Percentiles rank a stretch among this genome's conserved stretches.
Evolutionary conservation across 2,797 vertebrate genomes (phyloP).

Genomic region (Margarornis squamiger): DNA sequence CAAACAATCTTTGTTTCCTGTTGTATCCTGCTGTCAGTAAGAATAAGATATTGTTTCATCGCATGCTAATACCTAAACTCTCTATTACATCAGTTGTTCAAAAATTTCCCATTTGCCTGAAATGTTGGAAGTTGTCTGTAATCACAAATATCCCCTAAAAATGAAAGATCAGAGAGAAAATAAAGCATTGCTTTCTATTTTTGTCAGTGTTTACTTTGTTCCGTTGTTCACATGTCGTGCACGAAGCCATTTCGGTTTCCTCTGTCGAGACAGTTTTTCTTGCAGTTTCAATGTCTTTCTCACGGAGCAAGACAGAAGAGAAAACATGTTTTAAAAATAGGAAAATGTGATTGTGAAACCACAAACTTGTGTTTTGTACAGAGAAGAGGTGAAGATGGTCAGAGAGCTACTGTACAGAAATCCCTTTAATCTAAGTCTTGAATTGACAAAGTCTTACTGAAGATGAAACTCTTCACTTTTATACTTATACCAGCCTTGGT

Average conservation of each 20-base stretch:
- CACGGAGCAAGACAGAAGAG: not conserved
- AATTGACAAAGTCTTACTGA: slow-evolving; percentile 21
- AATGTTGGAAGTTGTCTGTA: slow-evolving; percentile 11
- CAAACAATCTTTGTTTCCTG: slow-evolving; percentile 13
- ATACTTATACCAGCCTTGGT: not conserved
- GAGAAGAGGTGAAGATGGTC: not conserved
- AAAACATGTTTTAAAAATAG: slow-evolving; percentile 59
- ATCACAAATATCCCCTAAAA: slow-evolving; percentile 42
- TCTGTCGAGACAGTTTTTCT: slow-evolving; percentile 41
- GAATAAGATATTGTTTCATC: not conserved
- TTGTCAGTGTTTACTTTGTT: slow-evolving; percentile 38
- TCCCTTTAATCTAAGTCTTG: slow-evolving; percentile 33
- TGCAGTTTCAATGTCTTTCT: slow-evolving; percentile 57
- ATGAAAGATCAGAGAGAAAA: slow-evolving; percentile 46
- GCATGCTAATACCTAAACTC: slow-evolving; percentile 11
- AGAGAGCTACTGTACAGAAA: slow-evolving; percentile 5
- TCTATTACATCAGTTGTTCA: not conserved
- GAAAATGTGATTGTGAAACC: slow-evolving; percentile 64
- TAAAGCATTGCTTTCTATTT: slow-evolving; percentile 50
- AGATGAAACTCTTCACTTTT: slow-evolving; percentile 57
- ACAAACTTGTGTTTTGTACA: slow-evolving; percentile 22
- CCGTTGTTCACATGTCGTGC: not conserved
- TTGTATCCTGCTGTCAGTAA: slow-evolving; percentile 23
- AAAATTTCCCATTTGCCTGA: slow-evolving; percentile 19
- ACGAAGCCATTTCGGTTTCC: slow-evolving; percentile 39